Conservation (phyloP, 2,113 vertebrate genomes). For the Petroica traversi region DNA sequence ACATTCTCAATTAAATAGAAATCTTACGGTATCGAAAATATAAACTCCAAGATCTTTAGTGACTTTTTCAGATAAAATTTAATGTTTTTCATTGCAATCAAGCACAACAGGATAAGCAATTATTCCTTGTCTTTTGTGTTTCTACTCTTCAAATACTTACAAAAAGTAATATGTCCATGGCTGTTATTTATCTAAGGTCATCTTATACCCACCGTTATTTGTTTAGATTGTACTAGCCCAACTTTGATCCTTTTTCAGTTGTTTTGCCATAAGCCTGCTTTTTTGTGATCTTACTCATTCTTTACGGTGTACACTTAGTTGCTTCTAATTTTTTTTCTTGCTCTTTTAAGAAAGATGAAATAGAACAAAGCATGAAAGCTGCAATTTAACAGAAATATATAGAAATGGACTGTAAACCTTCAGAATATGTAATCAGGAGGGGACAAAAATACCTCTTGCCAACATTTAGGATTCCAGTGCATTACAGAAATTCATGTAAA, state of each 20-base stretch:
- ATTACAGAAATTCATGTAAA: background rate
- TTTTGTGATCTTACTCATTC: background rate
- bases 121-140: background rate
- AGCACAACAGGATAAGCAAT: background rate
- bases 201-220: background rate
- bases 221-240: background rate
- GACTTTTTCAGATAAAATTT: background rate
- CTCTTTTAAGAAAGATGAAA: background rate
- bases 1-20: background rate
- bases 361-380: background rate
- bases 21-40: background rate
- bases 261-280: background rate
- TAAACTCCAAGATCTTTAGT: background rate
- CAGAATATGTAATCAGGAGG: background rate
- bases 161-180: background rate
- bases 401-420: background rate
- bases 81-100: background rate
- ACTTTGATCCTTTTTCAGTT: background rate
- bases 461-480: background rate
- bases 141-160: background rate
- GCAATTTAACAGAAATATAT: background rate
- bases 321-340: background rate
- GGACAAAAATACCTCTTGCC: background rate
- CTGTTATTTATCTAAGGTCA: background rate
- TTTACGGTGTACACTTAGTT: background rate